Percentiles rank a stretch among this genome's conserved stretches.
Evolutionary conservation across 2,797 vertebrate genomes (phyloP).

Genomic region (Phrynocephalus forsythii): DNA sequence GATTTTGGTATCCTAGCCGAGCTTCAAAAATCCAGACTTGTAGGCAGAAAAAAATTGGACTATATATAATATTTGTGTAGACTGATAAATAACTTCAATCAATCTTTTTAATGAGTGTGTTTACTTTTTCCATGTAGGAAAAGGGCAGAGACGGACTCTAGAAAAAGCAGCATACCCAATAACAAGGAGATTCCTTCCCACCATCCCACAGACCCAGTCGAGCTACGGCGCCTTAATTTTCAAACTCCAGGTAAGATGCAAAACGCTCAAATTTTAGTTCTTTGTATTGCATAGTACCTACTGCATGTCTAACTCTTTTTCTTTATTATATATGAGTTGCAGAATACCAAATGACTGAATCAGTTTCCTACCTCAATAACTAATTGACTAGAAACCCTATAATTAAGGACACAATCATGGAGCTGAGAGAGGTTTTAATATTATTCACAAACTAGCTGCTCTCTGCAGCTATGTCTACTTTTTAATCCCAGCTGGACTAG

Average conservation of each 20-base stretch:
- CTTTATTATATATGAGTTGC: neutral
- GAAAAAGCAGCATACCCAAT: slow-evolving; percentile 97
- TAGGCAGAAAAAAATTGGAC: neutral
- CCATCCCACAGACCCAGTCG: slow-evolving; percentile 95
- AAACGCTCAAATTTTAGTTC: neutral
- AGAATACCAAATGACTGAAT: neutral
- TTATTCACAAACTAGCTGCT: too few relatives aligned
- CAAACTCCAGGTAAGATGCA: slow-evolving; percentile 92
- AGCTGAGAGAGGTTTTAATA: too few relatives aligned
- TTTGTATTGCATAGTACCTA: neutral
- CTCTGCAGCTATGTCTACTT: neutral
- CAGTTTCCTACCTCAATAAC: neutral
- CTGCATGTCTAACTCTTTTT: neutral
- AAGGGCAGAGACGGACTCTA: slow-evolving; percentile 94
- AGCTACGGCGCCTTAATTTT: slow-evolving; percentile 97
- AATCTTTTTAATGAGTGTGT: slow-evolving; percentile 25
- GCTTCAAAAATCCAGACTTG: neutral
- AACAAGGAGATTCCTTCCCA: slow-evolving; percentile 95
- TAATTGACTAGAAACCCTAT: neutral
- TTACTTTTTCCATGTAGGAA: slow-evolving; percentile 82
- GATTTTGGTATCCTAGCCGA: neutral
- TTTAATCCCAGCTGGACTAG: neutral
- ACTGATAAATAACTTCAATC: neutral
- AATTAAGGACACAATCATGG: neutral
- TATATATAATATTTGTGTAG: neutral